phyloP scores from a whole-genome alignment of 2,797 vertebrate species.

The Schizopygopsis malacanthus region DNA sequence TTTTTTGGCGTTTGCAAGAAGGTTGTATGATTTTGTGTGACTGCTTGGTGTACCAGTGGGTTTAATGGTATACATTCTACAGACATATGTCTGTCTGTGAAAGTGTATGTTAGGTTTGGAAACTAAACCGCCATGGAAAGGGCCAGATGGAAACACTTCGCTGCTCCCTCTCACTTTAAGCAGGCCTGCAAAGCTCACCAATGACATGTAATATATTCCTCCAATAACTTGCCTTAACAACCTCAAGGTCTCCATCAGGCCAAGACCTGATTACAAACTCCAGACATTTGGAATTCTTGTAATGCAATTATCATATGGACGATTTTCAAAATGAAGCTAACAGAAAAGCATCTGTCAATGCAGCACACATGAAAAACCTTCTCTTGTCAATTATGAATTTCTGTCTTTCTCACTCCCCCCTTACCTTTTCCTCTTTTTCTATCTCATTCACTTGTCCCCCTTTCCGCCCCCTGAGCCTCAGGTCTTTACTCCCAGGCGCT shows the following conservation, averaged over 20 bases:
- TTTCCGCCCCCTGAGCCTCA: constrained; percentile 61
- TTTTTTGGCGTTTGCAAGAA: not conserved
- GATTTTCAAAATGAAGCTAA: constrained; percentile 19
- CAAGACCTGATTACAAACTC: constrained; percentile 42
- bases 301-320: constrained; percentile 22
- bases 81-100: constrained; percentile 24
- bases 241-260: constrained; percentile 46
- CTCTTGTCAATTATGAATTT: constrained; percentile 42
- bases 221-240: constrained; percentile 55
- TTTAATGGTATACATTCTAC: constrained; percentile 29
- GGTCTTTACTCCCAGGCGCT: constrained; percentile 76
- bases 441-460: constrained; percentile 61
- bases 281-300: constrained; percentile 39
- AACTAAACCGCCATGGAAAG: constrained; percentile 20
- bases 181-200: constrained; percentile 33
- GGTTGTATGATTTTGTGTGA: not conserved
- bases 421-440: constrained; percentile 54
- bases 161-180: constrained; percentile 16
- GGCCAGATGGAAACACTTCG: constrained; percentile 50
- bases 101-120: constrained; percentile 35
- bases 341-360: constrained; percentile 25
- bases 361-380: constrained; percentile 38
- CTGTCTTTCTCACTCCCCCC: constrained; percentile 20
- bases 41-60: constrained; percentile 1
- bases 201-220: constrained; percentile 52